Evolutionary conservation across 2,888 invertebrate species (phyloP).

Genomic region (Drosophila multiciliata): DNA sequence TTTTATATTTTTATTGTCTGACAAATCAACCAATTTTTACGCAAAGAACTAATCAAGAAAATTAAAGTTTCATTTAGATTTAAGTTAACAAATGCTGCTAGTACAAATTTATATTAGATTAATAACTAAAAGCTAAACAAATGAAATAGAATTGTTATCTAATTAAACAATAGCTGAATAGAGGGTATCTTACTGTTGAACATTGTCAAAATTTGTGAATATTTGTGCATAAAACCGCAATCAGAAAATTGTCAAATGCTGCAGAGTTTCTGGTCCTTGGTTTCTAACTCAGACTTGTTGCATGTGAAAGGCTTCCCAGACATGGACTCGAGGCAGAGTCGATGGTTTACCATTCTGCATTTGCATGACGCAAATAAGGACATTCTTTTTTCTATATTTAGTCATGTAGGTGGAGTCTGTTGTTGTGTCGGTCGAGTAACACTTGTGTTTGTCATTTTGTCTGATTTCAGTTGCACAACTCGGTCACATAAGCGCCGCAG

Average conservation of each 20-base stretch:
- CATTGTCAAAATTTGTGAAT: not conserved
- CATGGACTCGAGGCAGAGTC: constrained; percentile 9
- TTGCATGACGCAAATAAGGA: constrained; percentile 42
- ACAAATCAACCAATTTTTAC: not conserved
- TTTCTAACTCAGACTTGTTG: constrained; percentile 49
- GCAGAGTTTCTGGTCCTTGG: constrained; percentile 1
- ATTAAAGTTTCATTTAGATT: not conserved
- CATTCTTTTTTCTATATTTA: not conserved
- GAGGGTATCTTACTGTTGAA: not conserved
- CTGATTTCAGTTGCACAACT: constrained; percentile 71
- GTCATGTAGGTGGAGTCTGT: not conserved
- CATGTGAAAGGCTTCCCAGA: constrained; percentile 37
- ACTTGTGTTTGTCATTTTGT: constrained; percentile 26
- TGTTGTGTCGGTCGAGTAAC: constrained; percentile 15
- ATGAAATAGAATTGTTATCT: not conserved
- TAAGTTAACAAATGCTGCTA: not conserved
- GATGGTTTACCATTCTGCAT: constrained; percentile 20
- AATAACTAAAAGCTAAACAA: not conserved
- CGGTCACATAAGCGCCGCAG: constrained; percentile 45
- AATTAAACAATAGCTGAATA: not conserved
- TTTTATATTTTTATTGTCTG: not conserved
- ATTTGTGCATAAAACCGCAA: constrained; percentile 11
- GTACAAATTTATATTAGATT: not conserved
- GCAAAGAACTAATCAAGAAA: not conserved
- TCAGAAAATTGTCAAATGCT: constrained; percentile 8